Conservation (phyloP, 2,113 vertebrate genomes). For the Sturnira hondurensis region DNA sequence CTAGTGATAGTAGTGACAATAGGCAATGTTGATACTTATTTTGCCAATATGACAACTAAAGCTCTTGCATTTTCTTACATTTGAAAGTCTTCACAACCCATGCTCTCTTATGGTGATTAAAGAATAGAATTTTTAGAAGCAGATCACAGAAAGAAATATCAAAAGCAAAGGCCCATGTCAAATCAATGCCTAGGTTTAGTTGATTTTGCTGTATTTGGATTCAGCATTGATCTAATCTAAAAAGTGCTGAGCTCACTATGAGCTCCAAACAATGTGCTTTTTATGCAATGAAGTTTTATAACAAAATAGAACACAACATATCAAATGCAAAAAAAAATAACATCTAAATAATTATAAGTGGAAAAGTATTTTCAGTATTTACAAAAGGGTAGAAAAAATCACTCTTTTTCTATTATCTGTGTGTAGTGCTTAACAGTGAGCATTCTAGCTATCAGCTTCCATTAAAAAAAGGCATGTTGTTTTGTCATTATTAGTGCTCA, state of each 20-base stretch:
- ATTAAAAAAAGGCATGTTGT: not conserved
- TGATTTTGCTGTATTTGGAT: constrained; percentile 66
- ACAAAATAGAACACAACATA: not conserved
- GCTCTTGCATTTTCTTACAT: constrained; percentile 23
- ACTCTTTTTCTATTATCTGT: not conserved
- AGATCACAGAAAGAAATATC: constrained; percentile 63
- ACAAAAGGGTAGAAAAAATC: not conserved
- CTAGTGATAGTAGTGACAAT: not conserved
- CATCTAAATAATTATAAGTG: not conserved
- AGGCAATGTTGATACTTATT: constrained; percentile 16
- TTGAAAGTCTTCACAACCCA: constrained; percentile 31
- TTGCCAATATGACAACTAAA: constrained; percentile 24
- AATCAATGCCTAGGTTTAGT: constrained; percentile 58
- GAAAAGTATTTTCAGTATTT: not conserved
- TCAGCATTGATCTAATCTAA: constrained; percentile 64
- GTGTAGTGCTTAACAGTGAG: not conserved
- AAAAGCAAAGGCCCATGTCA: constrained; percentile 62
- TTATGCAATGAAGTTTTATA: not conserved
- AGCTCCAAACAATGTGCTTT: constrained; percentile 29
- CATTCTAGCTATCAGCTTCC: not conserved
- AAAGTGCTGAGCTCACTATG: constrained; percentile 37
- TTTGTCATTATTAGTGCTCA: not conserved
- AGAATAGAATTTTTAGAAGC: constrained; percentile 64
- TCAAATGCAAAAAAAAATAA: not conserved
- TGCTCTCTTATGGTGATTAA: constrained; percentile 57